A percentile compares a stretch with the other conserved stretches of the same genome.
Conservation (phyloP, 2,797 vertebrate species). For the Enteromius thamalakanensis region DNA sequence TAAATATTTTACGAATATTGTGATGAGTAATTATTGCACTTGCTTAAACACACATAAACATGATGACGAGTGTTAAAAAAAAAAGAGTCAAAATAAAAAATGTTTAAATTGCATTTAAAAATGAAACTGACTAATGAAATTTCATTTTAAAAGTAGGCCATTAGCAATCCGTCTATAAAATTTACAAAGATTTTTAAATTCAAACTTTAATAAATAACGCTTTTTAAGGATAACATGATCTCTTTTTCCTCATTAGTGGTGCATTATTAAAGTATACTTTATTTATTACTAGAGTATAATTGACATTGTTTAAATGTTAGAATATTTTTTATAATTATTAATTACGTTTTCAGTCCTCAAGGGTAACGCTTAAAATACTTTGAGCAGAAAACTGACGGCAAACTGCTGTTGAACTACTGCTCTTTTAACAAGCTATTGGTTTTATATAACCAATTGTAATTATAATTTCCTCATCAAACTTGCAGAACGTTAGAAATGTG, state of each 20-base stretch:
- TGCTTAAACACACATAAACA: neutral
- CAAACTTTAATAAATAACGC: too few species aligned
- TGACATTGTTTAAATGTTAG: neutral
- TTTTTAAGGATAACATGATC: neutral
- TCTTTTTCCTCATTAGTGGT: neutral
- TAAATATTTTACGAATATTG: constrained; percentile 49
- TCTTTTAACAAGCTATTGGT: neutral
- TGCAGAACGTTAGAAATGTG: neutral
- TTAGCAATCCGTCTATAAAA: neutral
- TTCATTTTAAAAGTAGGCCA: neutral
- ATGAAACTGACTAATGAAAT: neutral
- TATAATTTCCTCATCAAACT: neutral
- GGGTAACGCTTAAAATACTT: neutral
- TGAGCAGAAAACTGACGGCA: neutral
- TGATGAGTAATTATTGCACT: constrained; percentile 1
- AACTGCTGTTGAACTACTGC: neutral
- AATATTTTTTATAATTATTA: neutral
- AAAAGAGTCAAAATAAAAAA: neutral
- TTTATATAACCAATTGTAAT: neutral
- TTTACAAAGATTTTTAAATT: neutral
- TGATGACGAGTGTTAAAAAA: neutral
- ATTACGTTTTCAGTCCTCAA: neutral
- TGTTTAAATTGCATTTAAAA: neutral
- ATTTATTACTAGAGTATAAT: neutral
- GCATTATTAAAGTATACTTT: neutral